phyloP scores from a whole-genome alignment of 2,888 invertebrate species.

The Loripinus fragilis region DNA sequence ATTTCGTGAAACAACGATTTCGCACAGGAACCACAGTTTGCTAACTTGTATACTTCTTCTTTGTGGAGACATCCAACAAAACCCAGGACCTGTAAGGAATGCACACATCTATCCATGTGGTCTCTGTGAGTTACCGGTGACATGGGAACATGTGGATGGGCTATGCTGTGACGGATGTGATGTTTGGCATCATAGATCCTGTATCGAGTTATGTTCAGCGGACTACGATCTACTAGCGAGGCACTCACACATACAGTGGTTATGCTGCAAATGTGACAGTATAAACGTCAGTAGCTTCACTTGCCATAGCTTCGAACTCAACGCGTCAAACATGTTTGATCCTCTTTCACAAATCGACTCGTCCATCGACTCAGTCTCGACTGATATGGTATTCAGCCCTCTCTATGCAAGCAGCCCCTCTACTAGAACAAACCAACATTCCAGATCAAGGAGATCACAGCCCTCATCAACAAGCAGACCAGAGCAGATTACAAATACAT shows the following conservation, averaged over 20 bases:
- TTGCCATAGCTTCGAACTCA: conserved; percentile 16
- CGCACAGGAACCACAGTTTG: background rate
- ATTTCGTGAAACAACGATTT: background rate
- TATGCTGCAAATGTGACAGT: conserved; percentile 41
- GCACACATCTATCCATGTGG: conserved; percentile 22
- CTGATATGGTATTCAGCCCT: background rate
- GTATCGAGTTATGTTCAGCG: conserved; percentile 20
- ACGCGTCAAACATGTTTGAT: conserved; percentile 14
- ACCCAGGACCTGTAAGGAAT: conserved; percentile 16
- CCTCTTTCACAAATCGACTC: conserved; percentile 23
- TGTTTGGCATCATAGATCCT: conserved; percentile 35
- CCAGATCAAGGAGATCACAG: background rate
- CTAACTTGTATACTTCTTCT: too few relatives aligned
- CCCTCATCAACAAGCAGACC: background rate
- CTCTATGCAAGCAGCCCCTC: conserved; percentile 27
- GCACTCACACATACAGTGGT: conserved; percentile 1
- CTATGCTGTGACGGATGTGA: conserved; percentile 28
- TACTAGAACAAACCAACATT: background rate
- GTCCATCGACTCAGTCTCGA: conserved; percentile 22
- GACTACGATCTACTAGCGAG: background rate
- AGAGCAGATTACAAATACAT: conserved; percentile 23
- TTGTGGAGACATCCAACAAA: conserved; percentile 17
- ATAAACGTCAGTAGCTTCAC: conserved; percentile 39
- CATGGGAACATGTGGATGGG: conserved; percentile 26
- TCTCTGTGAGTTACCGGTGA: conserved; percentile 32